These are phyloP conservation scores for Minunthozetes semirufus DNA, from an alignment of 2,888 invertebrate genomes.

Conservation along the genomic window DNA sequence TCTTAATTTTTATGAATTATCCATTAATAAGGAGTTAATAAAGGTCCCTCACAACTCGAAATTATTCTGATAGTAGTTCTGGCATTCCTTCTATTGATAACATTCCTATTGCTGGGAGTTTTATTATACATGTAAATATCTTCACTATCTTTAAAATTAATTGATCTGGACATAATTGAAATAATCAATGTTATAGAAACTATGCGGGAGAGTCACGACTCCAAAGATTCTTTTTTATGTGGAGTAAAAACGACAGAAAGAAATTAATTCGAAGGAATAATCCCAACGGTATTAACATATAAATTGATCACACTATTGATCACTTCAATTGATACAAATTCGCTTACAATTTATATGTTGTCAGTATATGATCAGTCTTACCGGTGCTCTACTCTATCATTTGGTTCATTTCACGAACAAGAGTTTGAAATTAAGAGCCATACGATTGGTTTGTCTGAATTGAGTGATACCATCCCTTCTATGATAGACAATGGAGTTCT, in stretches of 20 bases:
- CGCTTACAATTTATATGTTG: background rate
- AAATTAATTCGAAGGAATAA: slow-evolving; percentile 16
- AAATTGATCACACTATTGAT: too few species aligned
- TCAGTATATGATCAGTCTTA: slow-evolving; percentile 5
- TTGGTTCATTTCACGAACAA: slow-evolving; percentile 1
- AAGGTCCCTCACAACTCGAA: background rate
- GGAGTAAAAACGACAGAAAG: slow-evolving; percentile 24
- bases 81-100: slow-evolving; percentile 30
- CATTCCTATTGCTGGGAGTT: slow-evolving; percentile 30
- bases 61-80: slow-evolving; percentile 28
- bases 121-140: slow-evolving; percentile 31
- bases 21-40: background rate
- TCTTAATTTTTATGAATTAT: too few species aligned
- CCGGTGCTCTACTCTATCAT: slow-evolving; percentile 14
- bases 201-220: slow-evolving; percentile 17
- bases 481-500: slow-evolving; percentile 26
- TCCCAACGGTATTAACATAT: background rate
- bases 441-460: slow-evolving; percentile 20
- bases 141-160: too few species aligned
- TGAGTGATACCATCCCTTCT: slow-evolving; percentile 15
- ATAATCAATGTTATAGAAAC: slow-evolving; percentile 2
- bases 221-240: slow-evolving; percentile 21
- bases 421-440: slow-evolving; percentile 32
- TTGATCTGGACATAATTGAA: background rate
- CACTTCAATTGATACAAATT: too few species aligned